A percentile compares a stretch with the other conserved stretches of the same genome.
phyloP scores from a whole-genome alignment of 2,797 vertebrate genomes.

The Myotis findleyi region DNA sequence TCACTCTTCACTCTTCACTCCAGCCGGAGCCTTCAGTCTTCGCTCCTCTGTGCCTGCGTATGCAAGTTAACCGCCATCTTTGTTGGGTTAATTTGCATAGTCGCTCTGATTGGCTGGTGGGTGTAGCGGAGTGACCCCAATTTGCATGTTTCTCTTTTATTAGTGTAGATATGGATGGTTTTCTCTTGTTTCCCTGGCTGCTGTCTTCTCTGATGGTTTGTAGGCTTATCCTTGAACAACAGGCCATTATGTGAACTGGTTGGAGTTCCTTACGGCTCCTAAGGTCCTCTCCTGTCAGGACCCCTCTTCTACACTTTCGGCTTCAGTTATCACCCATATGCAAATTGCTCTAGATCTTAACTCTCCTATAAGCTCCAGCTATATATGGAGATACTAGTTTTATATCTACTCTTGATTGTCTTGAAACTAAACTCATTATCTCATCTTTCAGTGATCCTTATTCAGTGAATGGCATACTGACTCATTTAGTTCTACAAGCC shows the following conservation, averaged over 20 bases:
- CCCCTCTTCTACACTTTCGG: not conserved
- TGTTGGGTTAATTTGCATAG: too few relatives aligned
- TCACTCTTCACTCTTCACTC: too few relatives aligned
- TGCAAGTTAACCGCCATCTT: too few relatives aligned
- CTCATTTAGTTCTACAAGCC: not conserved
- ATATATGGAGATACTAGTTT: not conserved
- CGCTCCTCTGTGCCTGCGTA: too few relatives aligned
- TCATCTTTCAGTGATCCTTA: slow-evolving; percentile 16
- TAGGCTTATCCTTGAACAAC: not conserved
- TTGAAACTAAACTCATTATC: not conserved
- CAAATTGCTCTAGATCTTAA: not conserved
- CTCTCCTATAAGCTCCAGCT: not conserved
- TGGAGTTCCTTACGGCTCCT: not conserved
- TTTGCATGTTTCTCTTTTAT: too few relatives aligned
- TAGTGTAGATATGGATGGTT: not conserved
- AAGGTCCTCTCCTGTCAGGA: not conserved
- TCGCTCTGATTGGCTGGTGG: too few relatives aligned
- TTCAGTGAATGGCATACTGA: not conserved
- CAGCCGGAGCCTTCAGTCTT: too few relatives aligned
- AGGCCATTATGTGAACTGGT: not conserved
- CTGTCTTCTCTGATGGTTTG: not conserved
- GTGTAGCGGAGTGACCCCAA: too few relatives aligned
- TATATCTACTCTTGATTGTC: not conserved
- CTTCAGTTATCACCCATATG: not conserved
- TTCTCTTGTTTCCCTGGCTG: not conserved